Evolutionary conservation across 2,113 vertebrate genomes (phyloP), one percentile per base, ranked within the genome.

Genomic region (Zapornia atra): DNA sequence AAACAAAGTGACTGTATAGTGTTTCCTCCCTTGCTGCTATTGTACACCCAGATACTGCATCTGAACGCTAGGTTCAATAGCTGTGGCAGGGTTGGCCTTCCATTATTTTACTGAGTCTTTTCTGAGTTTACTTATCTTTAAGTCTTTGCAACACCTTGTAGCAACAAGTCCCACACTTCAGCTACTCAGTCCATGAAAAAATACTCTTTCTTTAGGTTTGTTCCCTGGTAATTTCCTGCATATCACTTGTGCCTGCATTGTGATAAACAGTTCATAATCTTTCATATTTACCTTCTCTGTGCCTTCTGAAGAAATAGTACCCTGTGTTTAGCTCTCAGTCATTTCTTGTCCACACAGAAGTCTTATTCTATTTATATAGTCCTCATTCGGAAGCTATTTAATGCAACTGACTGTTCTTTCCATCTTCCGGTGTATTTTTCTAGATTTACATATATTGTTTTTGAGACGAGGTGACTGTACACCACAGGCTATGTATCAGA

Each of bases 351-450:
- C 22, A 25, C 42, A 26, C 5, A 25, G n/a, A 63, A 24, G 3
- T n/a, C 25, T 70, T 40, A 46, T 1, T 65, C n/a, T 66, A 7
- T 86, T 65, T 40, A 66, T 78, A 64, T 20, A 26, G 42, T 51
- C 20, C 22, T 89, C 22, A 14, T 64, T 66, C 48, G 70, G 73
- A 70, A 91, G 50, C 5, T 21, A 8, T 40, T 53, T 24, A 81
- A 22, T 46, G n/a, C 11, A 81, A 19, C 56, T 81, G 21, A 69
- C 50, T 1, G 1, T 48, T 69, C 28, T 57, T 73, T 73, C 54
- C 61, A 24, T 24, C 26, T 84, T 89, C 57, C 51, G 70, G 76
- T 83, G 38, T 22, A n/a, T 40, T 91, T 86, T 57, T 86, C 72
- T 59, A 54, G 18, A 9, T 80, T 84, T 84, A 34, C 9, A 17